These are phyloP conservation scores for Polymixis lichenea DNA, from an alignment of 2,888 invertebrate genomes.

Conservation along the genomic window DNA sequence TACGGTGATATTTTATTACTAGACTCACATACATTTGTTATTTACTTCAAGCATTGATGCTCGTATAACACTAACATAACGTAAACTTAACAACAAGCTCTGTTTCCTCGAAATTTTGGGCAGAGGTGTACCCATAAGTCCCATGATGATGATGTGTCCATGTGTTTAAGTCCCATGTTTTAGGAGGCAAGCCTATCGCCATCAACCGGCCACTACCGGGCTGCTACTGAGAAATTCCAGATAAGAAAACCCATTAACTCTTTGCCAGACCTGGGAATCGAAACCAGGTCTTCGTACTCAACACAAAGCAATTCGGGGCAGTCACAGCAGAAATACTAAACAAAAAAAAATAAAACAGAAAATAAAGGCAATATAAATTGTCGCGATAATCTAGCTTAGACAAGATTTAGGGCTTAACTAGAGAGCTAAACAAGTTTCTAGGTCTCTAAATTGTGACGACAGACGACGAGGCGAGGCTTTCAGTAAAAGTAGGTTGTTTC, in stretches of 20 bases:
- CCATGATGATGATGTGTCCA: too few relatives aligned
- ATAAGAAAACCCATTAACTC: not conserved
- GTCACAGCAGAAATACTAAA: not conserved
- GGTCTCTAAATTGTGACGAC: conserved; percentile 19
- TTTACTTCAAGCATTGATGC: too few relatives aligned
- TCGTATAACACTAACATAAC: too few relatives aligned
- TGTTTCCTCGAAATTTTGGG: too few relatives aligned
- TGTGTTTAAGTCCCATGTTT: not conserved
- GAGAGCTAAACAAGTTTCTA: conserved; percentile 29
- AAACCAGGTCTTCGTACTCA: not conserved
- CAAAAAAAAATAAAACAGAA: conserved; percentile 19
- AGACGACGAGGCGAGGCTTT: conserved; percentile 6
- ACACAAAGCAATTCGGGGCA: not conserved
- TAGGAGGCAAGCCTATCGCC: not conserved
- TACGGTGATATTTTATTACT: too few relatives aligned
- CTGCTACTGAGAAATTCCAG: too few relatives aligned
- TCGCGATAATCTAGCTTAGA: conserved; percentile 31
- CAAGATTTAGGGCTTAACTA: conserved; percentile 33
- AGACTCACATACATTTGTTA: too few relatives aligned
- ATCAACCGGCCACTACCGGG: not conserved
- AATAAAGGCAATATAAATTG: conserved; percentile 24
- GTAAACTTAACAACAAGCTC: too few relatives aligned
- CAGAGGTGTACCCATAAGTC: too few relatives aligned
- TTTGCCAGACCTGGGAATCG: not conserved
- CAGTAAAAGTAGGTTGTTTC: conserved; percentile 6